Base-by-base conservation (phyloP, 2,888 invertebrate species). In the Eupeodes luniger region DNA sequence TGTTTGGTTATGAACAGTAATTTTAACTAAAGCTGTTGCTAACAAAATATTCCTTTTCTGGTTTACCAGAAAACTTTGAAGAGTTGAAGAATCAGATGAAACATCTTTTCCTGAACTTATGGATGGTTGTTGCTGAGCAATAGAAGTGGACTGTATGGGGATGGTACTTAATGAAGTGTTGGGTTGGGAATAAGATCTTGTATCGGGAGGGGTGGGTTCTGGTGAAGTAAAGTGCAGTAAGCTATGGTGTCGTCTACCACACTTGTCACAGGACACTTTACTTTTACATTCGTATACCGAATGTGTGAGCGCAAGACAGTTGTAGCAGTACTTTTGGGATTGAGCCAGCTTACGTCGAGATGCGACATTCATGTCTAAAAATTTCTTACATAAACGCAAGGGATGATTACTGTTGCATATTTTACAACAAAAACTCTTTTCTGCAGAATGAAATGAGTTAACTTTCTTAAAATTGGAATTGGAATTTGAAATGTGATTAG, bases 221-320 rank as follows among this genome's bases (percentile, higher is more conserved):
- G 16, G 81, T 81, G 14, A 6, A n/a, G 61, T n/a, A 40, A n/a
- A 16, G 44, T 76, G 76, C 14, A 64, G 27, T 53, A 66, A 51
- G 6, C 51, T n/a, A 6, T 76, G 76, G 9, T 66, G 66, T 40
- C 55, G 66, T 66, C 16, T 76, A 57, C 77, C 77, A 67, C 67
- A 59, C 12, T 77, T 16, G n/a, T 47, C 44, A 34, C 59, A 77
- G 59, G 59, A 77, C 0, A 44, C 14, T 67, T 77, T 67, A 57
- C 77, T 77, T 10, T 77, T 66, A 5, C 77, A 77, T 27, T 77
- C 66, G 55, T 47, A 67, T 27, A 67, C 77, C 16, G 49, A 67
- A 59, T 67, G 67, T 36, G 49, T 55, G 2, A 66, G 57, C 19
- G 19, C 1, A 19, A 19, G 19, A 14, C 67, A 78, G n/a, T 78